Conservation (phyloP, 2,113 vertebrate genomes). For the Saccopteryx leptura region DNA sequence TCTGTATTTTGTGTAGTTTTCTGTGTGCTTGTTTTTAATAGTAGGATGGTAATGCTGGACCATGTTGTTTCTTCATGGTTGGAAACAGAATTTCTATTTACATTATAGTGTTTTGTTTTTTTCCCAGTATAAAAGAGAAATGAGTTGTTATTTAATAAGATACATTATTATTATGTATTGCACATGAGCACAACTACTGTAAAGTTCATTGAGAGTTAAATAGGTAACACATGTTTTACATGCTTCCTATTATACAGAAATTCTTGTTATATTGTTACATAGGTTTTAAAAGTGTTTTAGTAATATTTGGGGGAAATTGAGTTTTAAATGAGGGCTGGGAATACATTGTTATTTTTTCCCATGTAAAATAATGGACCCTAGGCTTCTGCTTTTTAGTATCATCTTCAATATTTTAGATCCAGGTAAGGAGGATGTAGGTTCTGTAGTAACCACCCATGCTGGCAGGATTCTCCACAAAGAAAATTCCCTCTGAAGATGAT, state of each 20-base stretch:
- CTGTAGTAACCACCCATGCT: neutral
- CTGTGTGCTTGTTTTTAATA: neutral
- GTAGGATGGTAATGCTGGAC: neutral
- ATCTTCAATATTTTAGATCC: neutral
- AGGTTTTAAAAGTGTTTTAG: neutral
- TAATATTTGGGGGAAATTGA: neutral
- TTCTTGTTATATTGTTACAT: neutral
- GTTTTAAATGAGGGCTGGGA: neutral
- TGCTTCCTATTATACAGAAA: neutral
- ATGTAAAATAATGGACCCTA: neutral
- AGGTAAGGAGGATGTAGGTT: neutral
- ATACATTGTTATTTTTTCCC: neutral
- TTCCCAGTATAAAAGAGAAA: neutral
- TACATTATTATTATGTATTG: neutral
- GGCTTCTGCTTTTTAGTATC: neutral
- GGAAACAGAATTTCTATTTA: neutral
- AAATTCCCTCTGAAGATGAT: neutral
- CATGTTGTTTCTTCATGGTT: neutral
- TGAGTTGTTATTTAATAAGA: neutral
- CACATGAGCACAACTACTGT: neutral
- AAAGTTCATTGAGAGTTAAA: neutral
- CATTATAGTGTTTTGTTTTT: neutral
- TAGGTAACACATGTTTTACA: neutral
- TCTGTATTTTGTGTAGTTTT: neutral
- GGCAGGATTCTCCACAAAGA: neutral